These are phyloP conservation scores for Scleropages formosus DNA, from an alignment of 2,797 vertebrate genomes.

Conservation along the genomic window DNA sequence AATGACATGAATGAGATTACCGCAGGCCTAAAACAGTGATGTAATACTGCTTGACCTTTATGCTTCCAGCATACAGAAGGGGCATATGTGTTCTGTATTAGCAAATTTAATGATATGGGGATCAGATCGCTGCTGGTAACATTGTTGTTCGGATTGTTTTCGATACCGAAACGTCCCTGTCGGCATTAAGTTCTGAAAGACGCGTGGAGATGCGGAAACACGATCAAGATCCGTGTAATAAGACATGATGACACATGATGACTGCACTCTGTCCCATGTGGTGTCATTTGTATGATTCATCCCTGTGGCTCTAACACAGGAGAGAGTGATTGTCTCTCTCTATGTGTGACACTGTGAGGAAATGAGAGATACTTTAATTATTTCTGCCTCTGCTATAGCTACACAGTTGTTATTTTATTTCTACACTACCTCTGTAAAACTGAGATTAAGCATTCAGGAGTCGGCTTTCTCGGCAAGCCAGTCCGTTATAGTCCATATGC, in stretches of 20 bases:
- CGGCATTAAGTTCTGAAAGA: neutral
- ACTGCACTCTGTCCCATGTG: neutral
- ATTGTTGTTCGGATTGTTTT: neutral
- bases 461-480: constrained; percentile 21
- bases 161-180: neutral
- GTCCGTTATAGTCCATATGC: neutral
- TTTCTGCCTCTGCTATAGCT: constrained; percentile 27
- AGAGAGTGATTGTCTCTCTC: constrained; percentile 35
- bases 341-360: constrained; percentile 34
- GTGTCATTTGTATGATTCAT: neutral
- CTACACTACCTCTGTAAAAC: constrained; percentile 18
- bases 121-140: constrained; percentile 3
- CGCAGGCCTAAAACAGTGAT: constrained; percentile 58
- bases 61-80: constrained; percentile 46
- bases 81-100: constrained; percentile 8
- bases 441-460: constrained; percentile 32
- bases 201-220: neutral
- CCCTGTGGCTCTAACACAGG: constrained; percentile 35
- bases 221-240: neutral
- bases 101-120: constrained; percentile 26
- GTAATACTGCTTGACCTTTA: constrained; percentile 56
- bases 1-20: constrained; percentile 61
- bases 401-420: constrained; percentile 15
- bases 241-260: neutral
- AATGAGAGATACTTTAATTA: constrained; percentile 18